Evolutionary conservation across 2,797 vertebrate genomes (phyloP).

Genomic region (Darevskia nairensis): DNA sequence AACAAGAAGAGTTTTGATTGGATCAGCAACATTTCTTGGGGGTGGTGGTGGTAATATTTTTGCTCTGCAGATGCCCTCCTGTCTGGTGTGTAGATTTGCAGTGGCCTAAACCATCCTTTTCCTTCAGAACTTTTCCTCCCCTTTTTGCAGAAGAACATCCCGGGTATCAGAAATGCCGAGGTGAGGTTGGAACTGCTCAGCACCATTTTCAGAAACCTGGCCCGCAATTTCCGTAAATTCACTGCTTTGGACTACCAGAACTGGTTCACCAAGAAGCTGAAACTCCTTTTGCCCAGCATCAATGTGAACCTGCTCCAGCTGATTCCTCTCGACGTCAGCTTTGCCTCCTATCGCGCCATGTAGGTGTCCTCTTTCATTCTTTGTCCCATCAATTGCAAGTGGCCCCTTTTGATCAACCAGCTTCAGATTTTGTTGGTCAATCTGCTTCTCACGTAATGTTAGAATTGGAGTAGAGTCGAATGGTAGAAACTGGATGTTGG

Average conservation of each 20-base stretch:
- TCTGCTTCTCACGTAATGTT: too few relatives aligned
- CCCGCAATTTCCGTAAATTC: constrained; percentile 31
- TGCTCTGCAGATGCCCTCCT: too few relatives aligned
- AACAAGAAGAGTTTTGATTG: not conserved
- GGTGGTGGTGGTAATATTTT: too few relatives aligned
- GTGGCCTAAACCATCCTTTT: too few relatives aligned
- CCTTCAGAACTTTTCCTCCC: not conserved
- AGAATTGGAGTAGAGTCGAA: too few relatives aligned
- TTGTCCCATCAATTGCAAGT: not conserved
- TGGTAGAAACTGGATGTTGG: too few relatives aligned
- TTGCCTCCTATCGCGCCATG: constrained; percentile 36
- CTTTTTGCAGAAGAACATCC: not conserved
- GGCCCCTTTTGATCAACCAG: not conserved
- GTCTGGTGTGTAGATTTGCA: too few relatives aligned
- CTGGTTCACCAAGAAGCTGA: constrained; percentile 32
- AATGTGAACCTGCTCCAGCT: constrained; percentile 5
- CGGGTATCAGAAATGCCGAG: not conserved
- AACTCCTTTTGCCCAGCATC: constrained; percentile 53
- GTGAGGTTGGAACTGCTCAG: constrained; percentile 26
- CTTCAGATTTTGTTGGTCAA: too few relatives aligned
- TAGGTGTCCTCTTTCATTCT: constrained; percentile 29
- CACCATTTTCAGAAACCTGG: not conserved
- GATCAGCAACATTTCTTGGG: not conserved
- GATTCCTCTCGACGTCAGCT: constrained; percentile 49
- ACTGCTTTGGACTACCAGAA: constrained; percentile 30